A percentile compares a stretch with the other conserved stretches of the same genome.
phyloP scores from a whole-genome alignment of 1,140 invertebrate species.

The Zaprionus gabonicus region DNA sequence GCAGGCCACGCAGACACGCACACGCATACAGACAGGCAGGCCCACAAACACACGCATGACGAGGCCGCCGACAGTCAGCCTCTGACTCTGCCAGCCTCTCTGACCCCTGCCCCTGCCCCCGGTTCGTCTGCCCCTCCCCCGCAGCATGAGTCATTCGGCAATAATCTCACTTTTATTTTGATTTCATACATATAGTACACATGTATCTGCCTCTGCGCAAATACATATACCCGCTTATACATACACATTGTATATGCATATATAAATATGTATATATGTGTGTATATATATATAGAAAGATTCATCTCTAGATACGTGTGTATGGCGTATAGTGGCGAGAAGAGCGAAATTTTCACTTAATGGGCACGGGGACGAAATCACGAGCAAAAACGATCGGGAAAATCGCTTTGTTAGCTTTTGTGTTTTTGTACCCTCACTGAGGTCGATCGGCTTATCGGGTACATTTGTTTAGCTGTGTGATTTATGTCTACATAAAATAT shows the following conservation, averaged over 20 bases:
- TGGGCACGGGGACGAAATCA: constrained; percentile 50
- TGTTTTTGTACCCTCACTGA: not conserved
- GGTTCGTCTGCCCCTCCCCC: not conserved
- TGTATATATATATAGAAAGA: constrained; percentile 10
- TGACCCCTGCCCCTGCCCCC: not conserved
- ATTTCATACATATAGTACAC: constrained; percentile 62
- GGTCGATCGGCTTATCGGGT: not conserved
- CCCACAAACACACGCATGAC: constrained; percentile 50
- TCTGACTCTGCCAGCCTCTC: constrained; percentile 15
- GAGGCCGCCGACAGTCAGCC: constrained; percentile 56
- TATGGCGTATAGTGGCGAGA: not conserved
- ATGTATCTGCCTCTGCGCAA: constrained; percentile 20
- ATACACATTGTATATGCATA: constrained; percentile 37
- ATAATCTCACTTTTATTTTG: constrained; percentile 83
- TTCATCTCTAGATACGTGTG: not conserved
- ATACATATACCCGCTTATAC: constrained; percentile 7
- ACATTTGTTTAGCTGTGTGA: not conserved
- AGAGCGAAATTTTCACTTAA: constrained; percentile 40
- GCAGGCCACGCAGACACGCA: constrained; percentile 4
- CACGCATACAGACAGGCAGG: constrained; percentile 1
- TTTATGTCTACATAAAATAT: too few relatives aligned
- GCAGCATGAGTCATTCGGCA: constrained; percentile 69
- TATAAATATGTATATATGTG: constrained; percentile 32
- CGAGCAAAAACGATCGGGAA: constrained; percentile 33
- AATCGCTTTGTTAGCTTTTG: constrained; percentile 2